Evolutionary conservation across 2,797 vertebrate species (phyloP).

Genomic region (Neosilurus mollespiculum): DNA sequence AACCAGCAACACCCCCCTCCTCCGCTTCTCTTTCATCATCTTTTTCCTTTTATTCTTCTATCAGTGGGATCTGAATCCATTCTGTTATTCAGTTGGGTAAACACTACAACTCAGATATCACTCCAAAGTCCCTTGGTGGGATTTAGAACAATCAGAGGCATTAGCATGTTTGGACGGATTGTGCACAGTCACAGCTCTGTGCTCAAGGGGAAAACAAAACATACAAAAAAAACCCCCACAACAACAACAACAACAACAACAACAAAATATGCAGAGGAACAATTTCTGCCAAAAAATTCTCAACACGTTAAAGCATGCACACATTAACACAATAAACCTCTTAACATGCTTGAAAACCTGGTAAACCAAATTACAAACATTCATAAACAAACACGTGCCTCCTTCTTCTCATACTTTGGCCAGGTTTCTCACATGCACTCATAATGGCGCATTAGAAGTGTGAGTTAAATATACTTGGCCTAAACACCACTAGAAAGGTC

Average conservation of each 20-base stretch:
- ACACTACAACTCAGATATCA: neutral
- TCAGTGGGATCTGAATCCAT: neutral
- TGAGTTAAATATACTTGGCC: neutral
- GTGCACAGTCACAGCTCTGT: neutral
- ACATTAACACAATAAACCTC: constrained; percentile 39
- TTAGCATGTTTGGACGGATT: constrained; percentile 43
- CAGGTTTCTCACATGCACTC: neutral
- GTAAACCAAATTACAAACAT: neutral
- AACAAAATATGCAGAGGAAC: neutral
- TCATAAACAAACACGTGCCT: neutral
- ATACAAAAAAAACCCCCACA: no score
- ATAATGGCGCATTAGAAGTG: neutral
- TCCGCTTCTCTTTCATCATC: neutral
- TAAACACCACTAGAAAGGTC: neutral
- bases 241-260: no score
- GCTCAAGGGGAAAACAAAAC: neutral
- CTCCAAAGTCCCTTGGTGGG: neutral
- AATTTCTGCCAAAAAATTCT: constrained; percentile 10
- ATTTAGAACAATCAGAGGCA: constrained; percentile 27
- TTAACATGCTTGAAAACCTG: constrained; percentile 18
- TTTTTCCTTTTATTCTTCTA: neutral
- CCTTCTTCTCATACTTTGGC: neutral
- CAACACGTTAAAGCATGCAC: constrained; percentile 15
- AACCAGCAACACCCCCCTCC: no score
- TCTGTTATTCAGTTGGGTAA: neutral